These are phyloP conservation scores for Erinaceus europaeus DNA, from an alignment of 2,113 vertebrate genomes.

Conservation along the genomic window DNA sequence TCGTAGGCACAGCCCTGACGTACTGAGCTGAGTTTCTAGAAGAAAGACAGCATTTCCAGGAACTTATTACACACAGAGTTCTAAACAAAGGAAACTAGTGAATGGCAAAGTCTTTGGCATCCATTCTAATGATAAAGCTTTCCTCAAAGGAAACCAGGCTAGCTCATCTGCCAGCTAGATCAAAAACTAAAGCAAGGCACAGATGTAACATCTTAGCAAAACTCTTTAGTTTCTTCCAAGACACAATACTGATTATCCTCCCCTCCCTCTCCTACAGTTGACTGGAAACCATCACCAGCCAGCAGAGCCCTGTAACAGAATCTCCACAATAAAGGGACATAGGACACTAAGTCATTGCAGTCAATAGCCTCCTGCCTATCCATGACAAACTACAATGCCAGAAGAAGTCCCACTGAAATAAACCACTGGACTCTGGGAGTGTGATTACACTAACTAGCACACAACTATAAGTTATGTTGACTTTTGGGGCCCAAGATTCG, in stretches of 20 bases:
- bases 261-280: neutral
- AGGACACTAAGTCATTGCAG: neutral
- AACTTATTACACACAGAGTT: constrained; percentile 29
- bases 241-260: neutral
- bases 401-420: neutral
- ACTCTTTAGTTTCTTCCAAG: constrained; percentile 22
- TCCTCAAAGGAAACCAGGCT: constrained; percentile 71
- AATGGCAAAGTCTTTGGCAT: constrained; percentile 15
- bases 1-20: constrained; percentile 46
- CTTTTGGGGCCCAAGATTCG: constrained; percentile 42
- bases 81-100: constrained; percentile 9
- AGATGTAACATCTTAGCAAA: constrained; percentile 31
- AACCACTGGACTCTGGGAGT: neutral
- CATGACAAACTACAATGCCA: neutral
- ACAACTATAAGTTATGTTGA: constrained; percentile 64
- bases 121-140: constrained; percentile 30
- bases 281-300: neutral
- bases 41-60: constrained; percentile 31
- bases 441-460: constrained; percentile 1
- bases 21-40: constrained; percentile 8
- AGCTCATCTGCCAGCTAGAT: constrained; percentile 69
- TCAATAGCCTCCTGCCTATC: neutral
- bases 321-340: neutral
- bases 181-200: constrained; percentile 69
- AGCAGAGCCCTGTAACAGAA: neutral